A percentile compares a stretch with the other conserved stretches of the same genome.
phyloP scores from a whole-genome alignment of 1,140 invertebrate species.

The Bombus cullumanus region DNA sequence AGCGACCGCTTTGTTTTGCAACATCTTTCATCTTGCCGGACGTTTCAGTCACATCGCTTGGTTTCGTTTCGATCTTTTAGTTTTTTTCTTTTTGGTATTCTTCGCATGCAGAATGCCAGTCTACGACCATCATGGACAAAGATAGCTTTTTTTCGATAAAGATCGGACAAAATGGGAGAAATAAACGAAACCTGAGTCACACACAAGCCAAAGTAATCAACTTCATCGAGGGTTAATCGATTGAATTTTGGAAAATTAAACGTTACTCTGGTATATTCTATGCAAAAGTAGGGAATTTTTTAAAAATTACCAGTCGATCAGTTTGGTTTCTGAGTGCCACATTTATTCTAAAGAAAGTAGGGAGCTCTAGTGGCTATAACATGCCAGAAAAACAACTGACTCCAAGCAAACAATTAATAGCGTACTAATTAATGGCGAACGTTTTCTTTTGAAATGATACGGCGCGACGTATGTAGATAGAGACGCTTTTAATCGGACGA shows the following conservation, averaged over 20 bases:
- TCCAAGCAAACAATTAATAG: not conserved
- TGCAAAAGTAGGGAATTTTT: not conserved
- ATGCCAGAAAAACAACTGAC: not conserved
- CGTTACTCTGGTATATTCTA: too few species aligned
- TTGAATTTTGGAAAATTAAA: not conserved
- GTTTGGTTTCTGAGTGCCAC: not conserved
- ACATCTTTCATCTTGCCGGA: constrained; percentile 2
- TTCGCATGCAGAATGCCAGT: constrained; percentile 47
- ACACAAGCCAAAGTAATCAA: not conserved
- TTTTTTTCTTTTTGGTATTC: not conserved
- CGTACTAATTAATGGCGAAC: not conserved
- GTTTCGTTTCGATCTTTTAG: constrained; percentile 7
- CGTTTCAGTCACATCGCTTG: not conserved
- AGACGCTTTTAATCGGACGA: not conserved
- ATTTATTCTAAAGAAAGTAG: not conserved
- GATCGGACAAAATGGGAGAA: not conserved
- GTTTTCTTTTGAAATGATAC: not conserved
- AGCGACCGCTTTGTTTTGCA: constrained; percentile 9
- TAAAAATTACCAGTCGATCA: not conserved
- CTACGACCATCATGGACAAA: constrained; percentile 1
- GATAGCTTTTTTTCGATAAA: not conserved
- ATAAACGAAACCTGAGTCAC: not conserved
- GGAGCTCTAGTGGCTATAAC: not conserved
- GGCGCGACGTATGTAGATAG: not conserved
- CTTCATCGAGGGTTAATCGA: not conserved